Conservation (phyloP, 2,888 invertebrate genomes). For the Allolobophora icterica region DNA sequence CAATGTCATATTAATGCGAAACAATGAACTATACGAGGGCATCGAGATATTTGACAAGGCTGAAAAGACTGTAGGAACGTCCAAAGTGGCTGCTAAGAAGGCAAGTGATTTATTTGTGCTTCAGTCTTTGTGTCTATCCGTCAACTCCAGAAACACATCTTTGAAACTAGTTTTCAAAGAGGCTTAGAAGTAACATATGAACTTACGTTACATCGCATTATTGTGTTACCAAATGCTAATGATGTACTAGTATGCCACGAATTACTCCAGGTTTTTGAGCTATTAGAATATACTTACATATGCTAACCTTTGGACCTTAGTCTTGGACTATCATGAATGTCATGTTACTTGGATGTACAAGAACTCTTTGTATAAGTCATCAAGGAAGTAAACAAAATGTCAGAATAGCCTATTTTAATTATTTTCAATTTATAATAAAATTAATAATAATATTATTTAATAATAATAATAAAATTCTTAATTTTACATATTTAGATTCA, state of each 20-base stretch:
- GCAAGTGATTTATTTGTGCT: conserved; percentile 49
- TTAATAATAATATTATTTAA: too few relatives aligned
- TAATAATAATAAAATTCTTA: too few relatives aligned
- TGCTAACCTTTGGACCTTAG: too few relatives aligned
- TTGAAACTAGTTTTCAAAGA: background rate
- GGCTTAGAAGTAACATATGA: too few relatives aligned
- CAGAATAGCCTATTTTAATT: too few relatives aligned
- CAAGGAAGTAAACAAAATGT: too few relatives aligned
- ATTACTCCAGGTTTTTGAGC: background rate
- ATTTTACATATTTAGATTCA: too few relatives aligned
- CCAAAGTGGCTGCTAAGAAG: conserved; percentile 67
- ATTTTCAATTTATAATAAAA: too few relatives aligned
- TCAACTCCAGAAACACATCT: background rate
- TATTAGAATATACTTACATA: too few relatives aligned
- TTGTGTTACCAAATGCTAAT: background rate
- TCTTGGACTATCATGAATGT: too few relatives aligned
- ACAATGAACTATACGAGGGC: conserved; percentile 65
- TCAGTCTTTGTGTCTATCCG: background rate
- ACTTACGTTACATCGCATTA: background rate
- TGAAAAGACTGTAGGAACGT: conserved; percentile 66
- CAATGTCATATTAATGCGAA: conserved; percentile 68
- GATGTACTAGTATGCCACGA: background rate
- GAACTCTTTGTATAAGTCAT: too few relatives aligned
- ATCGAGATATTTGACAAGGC: conserved; percentile 66
- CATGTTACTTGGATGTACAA: too few relatives aligned